phyloP scores from a whole-genome alignment of 1,140 invertebrate genomes.

The Brachionus koreanus region DNA sequence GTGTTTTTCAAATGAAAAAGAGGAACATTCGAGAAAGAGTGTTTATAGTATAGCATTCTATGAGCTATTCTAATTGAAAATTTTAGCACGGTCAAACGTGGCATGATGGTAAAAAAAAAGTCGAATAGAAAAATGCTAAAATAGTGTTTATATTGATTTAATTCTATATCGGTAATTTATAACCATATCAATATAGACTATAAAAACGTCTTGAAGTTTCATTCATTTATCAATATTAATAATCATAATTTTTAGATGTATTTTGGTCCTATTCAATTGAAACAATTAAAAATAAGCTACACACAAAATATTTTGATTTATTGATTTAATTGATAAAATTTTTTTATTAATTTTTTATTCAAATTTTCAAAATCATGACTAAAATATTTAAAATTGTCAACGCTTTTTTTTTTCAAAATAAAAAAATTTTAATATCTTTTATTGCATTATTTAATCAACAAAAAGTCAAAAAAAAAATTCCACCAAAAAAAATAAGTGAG shows the following conservation, averaged over 20 bases:
- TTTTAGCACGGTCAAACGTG: background rate
- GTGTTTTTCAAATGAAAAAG: background rate
- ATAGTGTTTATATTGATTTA: background rate
- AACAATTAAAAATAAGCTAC: too few species aligned
- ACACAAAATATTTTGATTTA: too few species aligned
- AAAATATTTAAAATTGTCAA: too few species aligned
- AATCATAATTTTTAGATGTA: background rate
- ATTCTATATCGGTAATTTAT: background rate
- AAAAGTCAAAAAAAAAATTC: too few species aligned
- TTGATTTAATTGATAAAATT: too few species aligned
- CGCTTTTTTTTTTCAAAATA: too few species aligned
- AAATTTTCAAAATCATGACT: too few species aligned
- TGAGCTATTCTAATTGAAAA: background rate
- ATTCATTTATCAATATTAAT: background rate
- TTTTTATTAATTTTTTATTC: too few species aligned
- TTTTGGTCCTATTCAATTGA: too few species aligned
- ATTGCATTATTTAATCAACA: too few species aligned
- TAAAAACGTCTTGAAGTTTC: background rate
- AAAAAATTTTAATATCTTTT: too few species aligned
- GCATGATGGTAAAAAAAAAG: background rate
- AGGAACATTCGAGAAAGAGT: background rate
- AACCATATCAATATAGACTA: background rate
- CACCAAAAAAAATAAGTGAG: too few species aligned
- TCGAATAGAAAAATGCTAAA: background rate
- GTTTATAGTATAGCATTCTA: background rate